These are phyloP conservation scores for Gryllus bimaculatus DNA, from an alignment of 1,140 invertebrate genomes.

Conservation along the genomic window DNA sequence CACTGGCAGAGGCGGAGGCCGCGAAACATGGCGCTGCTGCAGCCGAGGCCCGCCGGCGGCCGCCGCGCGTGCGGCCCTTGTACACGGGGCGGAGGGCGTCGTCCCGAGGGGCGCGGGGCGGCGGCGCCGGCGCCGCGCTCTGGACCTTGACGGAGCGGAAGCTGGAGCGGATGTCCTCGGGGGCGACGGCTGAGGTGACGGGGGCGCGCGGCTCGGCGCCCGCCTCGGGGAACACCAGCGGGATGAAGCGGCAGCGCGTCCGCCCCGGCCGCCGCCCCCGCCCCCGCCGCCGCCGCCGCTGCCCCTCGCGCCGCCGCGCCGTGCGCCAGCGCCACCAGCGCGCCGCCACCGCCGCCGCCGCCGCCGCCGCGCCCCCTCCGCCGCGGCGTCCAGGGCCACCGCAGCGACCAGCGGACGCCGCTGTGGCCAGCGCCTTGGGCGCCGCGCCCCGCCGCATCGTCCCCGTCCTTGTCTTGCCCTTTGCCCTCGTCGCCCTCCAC, in stretches of 20 bases:
- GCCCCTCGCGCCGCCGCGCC: too few species aligned
- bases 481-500: too few species aligned
- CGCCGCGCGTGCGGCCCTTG: neutral
- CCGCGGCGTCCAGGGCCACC: too few species aligned
- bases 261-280: too few species aligned
- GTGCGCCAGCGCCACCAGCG: neutral
- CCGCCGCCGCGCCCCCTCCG: too few species aligned
- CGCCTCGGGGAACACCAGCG: neutral
- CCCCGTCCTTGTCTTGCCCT: too few species aligned
- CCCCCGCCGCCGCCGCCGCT: too few species aligned
- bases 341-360: too few species aligned
- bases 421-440: too few species aligned
- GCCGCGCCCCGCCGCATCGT: too few species aligned
- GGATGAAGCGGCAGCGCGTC: neutral
- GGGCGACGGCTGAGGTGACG: neutral
- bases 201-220: neutral
- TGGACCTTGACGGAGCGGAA: neutral
- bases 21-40: neutral
- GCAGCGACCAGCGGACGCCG: too few species aligned
- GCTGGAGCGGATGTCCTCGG: neutral
- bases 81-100: neutral
- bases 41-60: neutral
- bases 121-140: too few species aligned
- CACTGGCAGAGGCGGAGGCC: neutral
- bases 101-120: neutral